phyloP scores from a whole-genome alignment of 2,888 invertebrate genomes.

The Melieria omissa region DNA sequence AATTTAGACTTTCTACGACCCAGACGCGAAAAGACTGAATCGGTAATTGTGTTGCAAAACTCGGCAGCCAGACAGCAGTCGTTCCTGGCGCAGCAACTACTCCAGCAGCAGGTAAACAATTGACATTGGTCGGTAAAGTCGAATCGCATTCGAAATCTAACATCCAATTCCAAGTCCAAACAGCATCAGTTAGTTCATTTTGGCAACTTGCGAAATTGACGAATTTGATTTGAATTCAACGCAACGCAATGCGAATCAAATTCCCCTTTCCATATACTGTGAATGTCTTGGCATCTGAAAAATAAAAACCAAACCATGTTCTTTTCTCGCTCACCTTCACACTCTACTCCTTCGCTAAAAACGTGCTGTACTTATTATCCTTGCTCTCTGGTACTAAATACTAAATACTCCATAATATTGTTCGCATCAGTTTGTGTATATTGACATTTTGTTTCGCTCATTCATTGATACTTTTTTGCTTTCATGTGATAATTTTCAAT shows the following conservation, averaged over 20 bases:
- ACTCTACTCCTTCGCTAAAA: background rate
- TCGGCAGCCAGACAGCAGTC: slow-evolving; percentile 68
- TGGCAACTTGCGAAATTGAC: too few species aligned
- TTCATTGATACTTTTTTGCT: too few species aligned
- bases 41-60: slow-evolving; percentile 82
- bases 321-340: slow-evolving; percentile 20
- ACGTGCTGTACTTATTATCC: background rate
- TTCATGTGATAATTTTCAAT: too few species aligned
- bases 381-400: background rate
- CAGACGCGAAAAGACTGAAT: slow-evolving; percentile 89
- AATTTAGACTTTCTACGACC: slow-evolving; percentile 72
- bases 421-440: too few species aligned
- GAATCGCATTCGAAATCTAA: slow-evolving; percentile 42
- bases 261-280: slow-evolving; percentile 7
- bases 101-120: slow-evolving; percentile 61
- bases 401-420: background rate
- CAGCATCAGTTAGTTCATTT: too few species aligned
- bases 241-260: background rate
- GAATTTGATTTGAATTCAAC: background rate
- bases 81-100: slow-evolving; percentile 59
- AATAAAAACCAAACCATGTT: slow-evolving; percentile 46
- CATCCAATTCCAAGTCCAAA: background rate
- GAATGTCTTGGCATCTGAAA: slow-evolving; percentile 16
- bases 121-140: slow-evolving; percentile 16
- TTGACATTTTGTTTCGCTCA: too few species aligned